These are phyloP conservation scores for Luperina nickerlii DNA, from an alignment of 2,888 invertebrate species.

Conservation along the genomic window DNA sequence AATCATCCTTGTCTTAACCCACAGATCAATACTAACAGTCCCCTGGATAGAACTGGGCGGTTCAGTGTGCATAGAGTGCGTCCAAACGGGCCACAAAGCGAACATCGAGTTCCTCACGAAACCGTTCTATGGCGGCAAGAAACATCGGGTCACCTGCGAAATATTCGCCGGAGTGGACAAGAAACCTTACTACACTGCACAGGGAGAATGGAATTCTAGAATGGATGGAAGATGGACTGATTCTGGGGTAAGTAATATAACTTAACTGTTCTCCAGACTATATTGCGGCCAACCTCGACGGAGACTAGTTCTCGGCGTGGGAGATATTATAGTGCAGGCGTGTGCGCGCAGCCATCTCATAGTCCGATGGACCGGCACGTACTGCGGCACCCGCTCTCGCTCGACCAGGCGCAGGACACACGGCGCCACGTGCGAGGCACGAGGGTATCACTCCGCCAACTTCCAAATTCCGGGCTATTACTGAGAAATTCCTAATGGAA, in stretches of 20 bases:
- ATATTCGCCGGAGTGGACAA: constrained; percentile 95
- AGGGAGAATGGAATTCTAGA: constrained; percentile 99
- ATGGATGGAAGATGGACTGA: constrained; percentile 98
- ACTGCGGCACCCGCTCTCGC: too few relatives aligned
- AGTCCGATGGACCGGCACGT: too few relatives aligned
- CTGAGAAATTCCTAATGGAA: background rate
- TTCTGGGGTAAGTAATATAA: constrained; percentile 86
- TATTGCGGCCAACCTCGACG: background rate
- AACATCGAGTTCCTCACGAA: constrained; percentile 99
- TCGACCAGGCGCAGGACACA: too few relatives aligned
- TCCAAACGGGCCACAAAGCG: constrained; percentile 97
- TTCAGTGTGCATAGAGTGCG: constrained; percentile 96
- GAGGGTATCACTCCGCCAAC: too few relatives aligned
- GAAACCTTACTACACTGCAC: constrained; percentile 96
- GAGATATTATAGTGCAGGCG: too few relatives aligned
- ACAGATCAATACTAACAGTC: constrained; percentile 97
- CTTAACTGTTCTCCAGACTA: background rate
- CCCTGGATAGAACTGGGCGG: constrained; percentile 99
- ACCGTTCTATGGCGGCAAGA: constrained; percentile 99
- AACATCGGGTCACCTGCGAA: constrained; percentile 96
- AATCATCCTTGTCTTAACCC: constrained; percentile 35
- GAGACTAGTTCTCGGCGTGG: background rate
- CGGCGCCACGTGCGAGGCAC: too few relatives aligned
- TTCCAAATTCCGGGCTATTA: background rate
- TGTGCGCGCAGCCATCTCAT: too few relatives aligned